These are phyloP conservation scores for Lampropteryx suffumata DNA, from an alignment of 2,888 invertebrate genomes.

Conservation along the genomic window DNA sequence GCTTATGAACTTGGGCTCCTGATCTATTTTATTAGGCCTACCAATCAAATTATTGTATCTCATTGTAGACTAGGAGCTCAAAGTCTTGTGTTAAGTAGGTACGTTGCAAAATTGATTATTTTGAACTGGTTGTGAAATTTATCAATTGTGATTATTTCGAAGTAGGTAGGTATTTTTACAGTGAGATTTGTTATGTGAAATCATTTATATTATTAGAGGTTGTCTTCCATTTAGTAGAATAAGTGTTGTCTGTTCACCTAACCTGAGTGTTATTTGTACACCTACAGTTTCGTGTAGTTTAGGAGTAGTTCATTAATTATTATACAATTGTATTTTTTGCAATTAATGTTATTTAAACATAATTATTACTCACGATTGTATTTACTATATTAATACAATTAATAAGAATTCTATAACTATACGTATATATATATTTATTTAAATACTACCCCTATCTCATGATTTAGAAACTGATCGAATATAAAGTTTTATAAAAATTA, in stretches of 20 bases:
- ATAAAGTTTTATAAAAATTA: not conserved
- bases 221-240: conserved; percentile 57
- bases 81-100: not conserved
- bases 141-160: no score
- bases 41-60: not conserved
- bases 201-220: conserved; percentile 44
- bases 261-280: no score
- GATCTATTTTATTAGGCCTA: not conserved
- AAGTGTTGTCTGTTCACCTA: conserved; percentile 38
- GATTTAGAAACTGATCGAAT: conserved; percentile 1
- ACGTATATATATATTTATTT: not conserved
- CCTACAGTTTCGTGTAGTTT: not conserved
- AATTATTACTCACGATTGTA: not conserved
- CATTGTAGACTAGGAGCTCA: conserved; percentile 10
- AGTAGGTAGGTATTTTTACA: conserved; percentile 6
- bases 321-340: conserved; percentile 2
- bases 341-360: conserved; percentile 3
- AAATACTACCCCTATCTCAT: not conserved
- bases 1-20: conserved; percentile 6
- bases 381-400: not conserved
- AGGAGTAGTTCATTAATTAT: not conserved
- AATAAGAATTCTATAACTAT: not conserved
- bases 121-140: conserved; percentile 28
- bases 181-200: conserved; percentile 23
- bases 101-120: not conserved